Evolutionary conservation across 1,140 invertebrate species (phyloP), one percentile per base, ranked within the genome.

Genomic region (Lepidurus packardi): DNA sequence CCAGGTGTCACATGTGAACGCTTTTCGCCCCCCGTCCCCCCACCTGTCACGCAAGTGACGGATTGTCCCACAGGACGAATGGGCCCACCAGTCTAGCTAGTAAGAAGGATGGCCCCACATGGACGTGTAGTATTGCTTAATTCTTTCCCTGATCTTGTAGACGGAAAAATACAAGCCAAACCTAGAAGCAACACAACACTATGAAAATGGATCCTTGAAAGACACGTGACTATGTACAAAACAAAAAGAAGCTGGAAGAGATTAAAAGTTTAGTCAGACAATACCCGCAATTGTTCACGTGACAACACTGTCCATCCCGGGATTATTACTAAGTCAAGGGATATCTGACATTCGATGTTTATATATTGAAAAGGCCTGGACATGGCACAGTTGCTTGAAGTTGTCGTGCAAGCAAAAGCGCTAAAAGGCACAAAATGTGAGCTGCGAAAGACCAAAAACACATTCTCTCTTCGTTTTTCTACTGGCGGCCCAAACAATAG

Each of bases 31-130:
- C 53, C 13, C 9, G 4, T 7, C 1, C 16, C 53, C 13, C 9
- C 53, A 65, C 8, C 53, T 65, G 53, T 65, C 53, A 65, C 53
- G 53, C 53, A 21, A 65, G 9, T 65, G 53, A 65, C 53, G 53
- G 53, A 65, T 9, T 65, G 53, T 65, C 53, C 53, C 53, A 65
- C 21, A 65, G 53, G 53, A 65, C 53, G 53, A 65, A 16, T 13
- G 53, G 53, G 7, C 6, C 21, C 21, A 21, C 53, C 21, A 65
- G 53, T 65, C 13, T 65, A n/a, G 1, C 53, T 65, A 9, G 53
- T 65, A 65, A 65, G 45, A 47, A 65, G 21, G 21, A 65, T 16
- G 53, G 34, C 34, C 34, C 8, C 16, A 65, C 21, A n/a, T 65
- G 10, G 16, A 7, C 53, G 13, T 9, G 53, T 16, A 65, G 16